These are phyloP conservation scores for Girardinus metallicus DNA, from an alignment of 2,797 vertebrate genomes.

Conservation along the genomic window DNA sequence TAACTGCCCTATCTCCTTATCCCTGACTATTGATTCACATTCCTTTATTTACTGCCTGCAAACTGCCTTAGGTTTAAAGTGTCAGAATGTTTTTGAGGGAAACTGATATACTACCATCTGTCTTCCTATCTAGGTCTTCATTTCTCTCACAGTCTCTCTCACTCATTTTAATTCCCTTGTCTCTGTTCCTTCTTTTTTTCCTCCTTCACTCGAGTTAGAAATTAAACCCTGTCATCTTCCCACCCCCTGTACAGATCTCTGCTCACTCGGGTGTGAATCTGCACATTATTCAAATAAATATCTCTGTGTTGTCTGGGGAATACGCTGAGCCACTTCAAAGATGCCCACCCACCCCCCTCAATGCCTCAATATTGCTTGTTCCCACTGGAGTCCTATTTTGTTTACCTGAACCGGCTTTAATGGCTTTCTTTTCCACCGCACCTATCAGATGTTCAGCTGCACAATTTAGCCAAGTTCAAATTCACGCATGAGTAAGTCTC, in stretches of 20 bases:
- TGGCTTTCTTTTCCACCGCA: slow-evolving; percentile 74
- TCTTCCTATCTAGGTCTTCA: slow-evolving; percentile 56
- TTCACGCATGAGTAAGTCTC: slow-evolving; percentile 42
- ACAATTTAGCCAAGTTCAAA: slow-evolving; percentile 75
- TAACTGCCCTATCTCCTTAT: slow-evolving; percentile 83
- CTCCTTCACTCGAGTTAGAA: slow-evolving; percentile 64
- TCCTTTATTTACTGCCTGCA: slow-evolving; percentile 85
- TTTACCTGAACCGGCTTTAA: slow-evolving; percentile 81
- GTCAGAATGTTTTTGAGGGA: slow-evolving; percentile 83
- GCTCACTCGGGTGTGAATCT: slow-evolving; percentile 77
- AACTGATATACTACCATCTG: slow-evolving; percentile 72
- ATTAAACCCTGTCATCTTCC: slow-evolving; percentile 80
- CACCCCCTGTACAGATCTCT: slow-evolving; percentile 72
- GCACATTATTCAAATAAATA: slow-evolving; percentile 82
- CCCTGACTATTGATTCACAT: slow-evolving; percentile 84
- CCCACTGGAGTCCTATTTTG: slow-evolving; percentile 78
- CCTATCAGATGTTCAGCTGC: slow-evolving; percentile 60
- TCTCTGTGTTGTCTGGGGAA: slow-evolving; percentile 75
- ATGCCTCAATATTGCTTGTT: slow-evolving; percentile 71
- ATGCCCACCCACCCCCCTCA: slow-evolving; percentile 38
- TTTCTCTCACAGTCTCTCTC: slow-evolving; percentile 32
- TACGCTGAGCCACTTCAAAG: slow-evolving; percentile 81
- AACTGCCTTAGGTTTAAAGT: slow-evolving; percentile 82
- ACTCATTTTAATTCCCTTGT: slow-evolving; percentile 64
- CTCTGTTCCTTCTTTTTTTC: slow-evolving; percentile 43